Percentiles rank a stretch among this genome's conserved stretches.
These are phyloP conservation scores for Andrena hattorfiana DNA, from an alignment of 2,888 invertebrate genomes.

Conservation along the genomic window DNA sequence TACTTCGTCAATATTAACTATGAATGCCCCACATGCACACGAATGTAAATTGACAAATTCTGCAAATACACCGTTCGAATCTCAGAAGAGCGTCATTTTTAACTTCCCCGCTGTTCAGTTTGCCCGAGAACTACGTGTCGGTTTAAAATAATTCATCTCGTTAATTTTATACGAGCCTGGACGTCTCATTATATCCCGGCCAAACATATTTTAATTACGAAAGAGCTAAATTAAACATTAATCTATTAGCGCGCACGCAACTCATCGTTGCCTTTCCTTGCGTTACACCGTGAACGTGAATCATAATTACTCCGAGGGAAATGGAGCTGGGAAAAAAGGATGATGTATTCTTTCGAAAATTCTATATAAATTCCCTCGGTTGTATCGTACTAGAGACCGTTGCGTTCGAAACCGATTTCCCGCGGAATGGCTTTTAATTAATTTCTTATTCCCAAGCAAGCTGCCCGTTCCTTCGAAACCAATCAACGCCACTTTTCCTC, in stretches of 20 bases:
- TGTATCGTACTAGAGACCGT: too few species aligned
- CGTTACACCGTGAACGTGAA: constrained; percentile 17
- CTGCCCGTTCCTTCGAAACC: background rate
- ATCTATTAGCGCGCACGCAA: constrained; percentile 14
- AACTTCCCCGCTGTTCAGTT: background rate
- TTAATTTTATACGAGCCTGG: constrained; percentile 18
- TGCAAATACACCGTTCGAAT: background rate
- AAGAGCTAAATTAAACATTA: constrained; percentile 33
- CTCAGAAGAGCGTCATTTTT: background rate
- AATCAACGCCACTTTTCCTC: constrained; percentile 23
- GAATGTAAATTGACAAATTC: background rate
- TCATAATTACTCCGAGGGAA: constrained; percentile 41
- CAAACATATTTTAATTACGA: constrained; percentile 46
- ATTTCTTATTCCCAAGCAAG: background rate
- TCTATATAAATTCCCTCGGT: background rate
- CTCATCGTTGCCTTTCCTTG: constrained; percentile 10
- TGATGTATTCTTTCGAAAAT: background rate
- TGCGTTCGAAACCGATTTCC: background rate
- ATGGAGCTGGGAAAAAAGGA: background rate
- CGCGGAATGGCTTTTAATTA: constrained; percentile 19
- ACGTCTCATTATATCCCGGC: constrained; percentile 23
- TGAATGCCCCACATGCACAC: constrained; percentile 13
- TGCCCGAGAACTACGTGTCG: background rate
- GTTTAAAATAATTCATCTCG: constrained; percentile 46
- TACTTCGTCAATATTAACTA: constrained; percentile 13